These are phyloP conservation scores for Carpatolechia fugitivella DNA, from an alignment of 2,888 invertebrate species.

Conservation along the genomic window DNA sequence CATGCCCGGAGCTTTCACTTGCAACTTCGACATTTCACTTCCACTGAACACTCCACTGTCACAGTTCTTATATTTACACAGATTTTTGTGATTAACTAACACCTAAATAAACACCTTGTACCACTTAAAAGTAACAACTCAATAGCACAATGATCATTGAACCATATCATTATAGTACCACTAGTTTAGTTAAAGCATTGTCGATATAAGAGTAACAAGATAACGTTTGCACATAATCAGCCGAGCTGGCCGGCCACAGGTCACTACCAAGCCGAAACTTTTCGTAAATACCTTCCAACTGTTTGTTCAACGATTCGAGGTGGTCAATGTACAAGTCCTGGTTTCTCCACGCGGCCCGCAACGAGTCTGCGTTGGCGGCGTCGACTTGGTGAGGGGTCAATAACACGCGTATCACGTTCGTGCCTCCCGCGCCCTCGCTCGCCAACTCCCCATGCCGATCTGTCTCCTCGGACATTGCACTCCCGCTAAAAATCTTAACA, in stretches of 20 bases:
- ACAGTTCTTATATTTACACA: conserved; percentile 57
- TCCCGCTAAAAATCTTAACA: conserved; percentile 62
- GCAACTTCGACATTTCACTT: conserved; percentile 39
- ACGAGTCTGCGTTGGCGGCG: conserved; percentile 81
- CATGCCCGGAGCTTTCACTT: conserved; percentile 39
- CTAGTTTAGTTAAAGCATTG: conserved; percentile 78
- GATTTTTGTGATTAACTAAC: conserved; percentile 49
- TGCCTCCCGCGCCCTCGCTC: conserved; percentile 69
- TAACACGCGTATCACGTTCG: conserved; percentile 77
- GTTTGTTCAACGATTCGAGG: conserved; percentile 85
- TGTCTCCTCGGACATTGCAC: conserved; percentile 77
- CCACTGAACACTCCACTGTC: conserved; percentile 63
- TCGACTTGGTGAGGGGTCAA: conserved; percentile 83
- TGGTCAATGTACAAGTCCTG: conserved; percentile 88
- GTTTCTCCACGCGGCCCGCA: conserved; percentile 84
- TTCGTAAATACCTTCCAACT: conserved; percentile 87
- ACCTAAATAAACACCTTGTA: conserved; percentile 69
- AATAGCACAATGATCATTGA: conserved; percentile 64
- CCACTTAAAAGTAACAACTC: conserved; percentile 58
- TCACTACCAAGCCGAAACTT: conserved; percentile 74
- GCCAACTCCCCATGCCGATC: conserved; percentile 71
- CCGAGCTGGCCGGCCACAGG: conserved; percentile 56
- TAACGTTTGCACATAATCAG: conserved; percentile 51
- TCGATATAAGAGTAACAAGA: conserved; percentile 68
- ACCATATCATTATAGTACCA: conserved; percentile 59